phyloP scores from a whole-genome alignment of 2,888 invertebrate genomes.

The Torymus tubicola region DNA sequence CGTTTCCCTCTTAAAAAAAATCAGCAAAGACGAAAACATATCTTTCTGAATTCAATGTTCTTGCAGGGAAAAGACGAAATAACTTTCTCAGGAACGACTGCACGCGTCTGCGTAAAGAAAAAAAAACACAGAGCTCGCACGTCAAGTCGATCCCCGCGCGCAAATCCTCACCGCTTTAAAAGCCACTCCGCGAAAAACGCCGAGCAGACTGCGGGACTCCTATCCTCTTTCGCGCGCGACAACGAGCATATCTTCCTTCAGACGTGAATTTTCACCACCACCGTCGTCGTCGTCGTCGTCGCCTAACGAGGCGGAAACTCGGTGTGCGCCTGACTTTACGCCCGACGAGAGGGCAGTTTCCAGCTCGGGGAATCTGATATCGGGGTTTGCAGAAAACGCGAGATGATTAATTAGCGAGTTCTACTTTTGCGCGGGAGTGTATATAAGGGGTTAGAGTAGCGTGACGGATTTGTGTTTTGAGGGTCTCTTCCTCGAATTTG shows the following conservation, averaged over 20 bases:
- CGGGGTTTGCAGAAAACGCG: constrained; percentile 15
- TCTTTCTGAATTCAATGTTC: too few species aligned
- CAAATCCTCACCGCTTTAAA: constrained; percentile 7
- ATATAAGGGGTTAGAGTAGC: background rate
- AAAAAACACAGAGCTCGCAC: background rate
- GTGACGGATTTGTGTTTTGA: constrained; percentile 8
- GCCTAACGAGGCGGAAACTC: constrained; percentile 55
- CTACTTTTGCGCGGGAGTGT: background rate
- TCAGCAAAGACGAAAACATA: too few species aligned
- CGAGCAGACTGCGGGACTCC: too few species aligned
- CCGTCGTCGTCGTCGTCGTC: constrained; percentile 25
- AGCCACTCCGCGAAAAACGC: background rate
- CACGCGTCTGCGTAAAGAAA: background rate
- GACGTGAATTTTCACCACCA: constrained; percentile 3
- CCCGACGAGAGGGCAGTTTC: constrained; percentile 29
- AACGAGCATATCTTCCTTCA: constrained; percentile 30
- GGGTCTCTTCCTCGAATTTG: background rate
- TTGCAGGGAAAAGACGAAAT: too few species aligned
- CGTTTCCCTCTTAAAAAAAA: background rate
- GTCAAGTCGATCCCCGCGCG: background rate
- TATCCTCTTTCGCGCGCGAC: background rate
- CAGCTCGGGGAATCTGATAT: constrained; percentile 38
- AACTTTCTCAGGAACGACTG: background rate
- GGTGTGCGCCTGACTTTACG: background rate
- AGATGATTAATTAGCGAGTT: constrained; percentile 49